A percentile compares a stretch with the other conserved stretches of the same genome.
Conservation (phyloP, 1,140 invertebrate species). For the Palaemon carinicauda region DNA sequence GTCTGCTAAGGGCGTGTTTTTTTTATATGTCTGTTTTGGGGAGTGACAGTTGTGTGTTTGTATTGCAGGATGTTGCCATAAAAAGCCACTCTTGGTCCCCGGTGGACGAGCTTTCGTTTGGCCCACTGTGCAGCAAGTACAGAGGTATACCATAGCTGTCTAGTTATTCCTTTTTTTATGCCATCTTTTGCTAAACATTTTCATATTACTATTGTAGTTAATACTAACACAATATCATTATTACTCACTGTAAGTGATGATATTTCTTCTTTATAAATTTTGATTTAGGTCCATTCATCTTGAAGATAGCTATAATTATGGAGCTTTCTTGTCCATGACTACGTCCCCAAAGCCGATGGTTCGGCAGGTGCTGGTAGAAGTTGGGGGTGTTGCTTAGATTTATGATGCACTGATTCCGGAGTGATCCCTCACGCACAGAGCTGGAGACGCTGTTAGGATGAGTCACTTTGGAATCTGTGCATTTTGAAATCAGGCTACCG, state of each 20-base stretch:
- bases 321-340: background rate
- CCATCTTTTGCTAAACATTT: background rate
- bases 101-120: constrained; percentile 97
- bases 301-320: background rate
- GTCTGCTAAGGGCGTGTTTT: background rate
- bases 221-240: background rate
- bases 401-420: too few relatives aligned
- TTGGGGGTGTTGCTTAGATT: too few relatives aligned
- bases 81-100: constrained; percentile 88
- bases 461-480: too few relatives aligned
- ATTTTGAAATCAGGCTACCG: too few relatives aligned
- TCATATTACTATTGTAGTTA: background rate
- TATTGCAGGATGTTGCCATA: constrained; percentile 85
- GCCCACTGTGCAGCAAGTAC: constrained; percentile 92
- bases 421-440: too few relatives aligned
- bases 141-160: constrained; percentile 74
- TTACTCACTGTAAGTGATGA: background rate
- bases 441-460: too few relatives aligned
- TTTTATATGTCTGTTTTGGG: background rate
- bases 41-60: constrained; percentile 47
- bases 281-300: background rate
- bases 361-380: too few relatives aligned
- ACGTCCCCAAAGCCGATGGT: too few relatives aligned
- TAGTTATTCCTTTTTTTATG: background rate
- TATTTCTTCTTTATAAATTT: too few relatives aligned